Conservation (phyloP, 2,888 invertebrate genomes). For the Autographa pulchrina region DNA sequence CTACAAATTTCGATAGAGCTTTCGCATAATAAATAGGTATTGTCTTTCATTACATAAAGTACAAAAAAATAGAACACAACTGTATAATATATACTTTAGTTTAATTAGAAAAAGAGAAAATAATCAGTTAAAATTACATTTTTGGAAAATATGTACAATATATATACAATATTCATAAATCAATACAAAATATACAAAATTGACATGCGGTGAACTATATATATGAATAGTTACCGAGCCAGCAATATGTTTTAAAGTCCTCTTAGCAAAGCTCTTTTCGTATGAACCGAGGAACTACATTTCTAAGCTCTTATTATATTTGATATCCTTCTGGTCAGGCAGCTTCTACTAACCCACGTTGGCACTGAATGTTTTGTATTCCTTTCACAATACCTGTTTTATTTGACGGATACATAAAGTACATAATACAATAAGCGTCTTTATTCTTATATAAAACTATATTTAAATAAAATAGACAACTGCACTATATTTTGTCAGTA, state of each 20-base stretch:
- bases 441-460: too few species aligned
- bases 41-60: conserved; percentile 4
- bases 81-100: neutral
- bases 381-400: too few species aligned
- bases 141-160: conserved; percentile 28
- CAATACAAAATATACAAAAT: conserved; percentile 29
- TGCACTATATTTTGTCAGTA: too few species aligned
- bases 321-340: neutral
- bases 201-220: conserved; percentile 14
- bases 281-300: neutral
- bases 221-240: conserved; percentile 4
- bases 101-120: conserved; percentile 14
- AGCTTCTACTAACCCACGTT: neutral
- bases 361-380: neutral
- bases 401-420: too few species aligned
- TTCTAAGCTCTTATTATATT: neutral
- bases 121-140: conserved; percentile 12
- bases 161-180: conserved; percentile 21
- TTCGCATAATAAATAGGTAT: conserved; percentile 2
- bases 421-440: too few species aligned
- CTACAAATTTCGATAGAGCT: neutral
- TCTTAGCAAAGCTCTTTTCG: neutral
- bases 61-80: neutral
- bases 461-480: too few species aligned
- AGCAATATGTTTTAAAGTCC: conserved; percentile 1